These are phyloP conservation scores for Marmota monax DNA, from an alignment of 2,113 vertebrate species.

Conservation along the genomic window DNA sequence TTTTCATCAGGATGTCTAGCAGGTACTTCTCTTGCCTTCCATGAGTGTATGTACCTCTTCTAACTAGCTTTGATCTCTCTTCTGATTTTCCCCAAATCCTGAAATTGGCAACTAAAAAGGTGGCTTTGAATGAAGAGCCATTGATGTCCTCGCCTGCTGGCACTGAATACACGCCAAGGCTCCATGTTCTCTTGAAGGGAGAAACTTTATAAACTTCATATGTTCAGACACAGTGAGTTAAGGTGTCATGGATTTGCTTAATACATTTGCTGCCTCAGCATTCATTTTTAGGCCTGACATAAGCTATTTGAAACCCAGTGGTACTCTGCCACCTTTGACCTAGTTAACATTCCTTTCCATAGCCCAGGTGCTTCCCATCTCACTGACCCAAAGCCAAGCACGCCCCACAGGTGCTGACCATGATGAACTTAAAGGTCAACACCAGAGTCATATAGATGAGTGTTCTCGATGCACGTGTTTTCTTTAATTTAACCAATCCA, in stretches of 20 bases:
- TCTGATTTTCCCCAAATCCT: not conserved
- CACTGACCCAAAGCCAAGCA: not conserved
- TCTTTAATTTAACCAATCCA: not conserved
- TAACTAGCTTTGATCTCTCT: not conserved
- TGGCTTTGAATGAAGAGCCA: not conserved
- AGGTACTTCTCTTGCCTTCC: not conserved
- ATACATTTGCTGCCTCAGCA: not conserved
- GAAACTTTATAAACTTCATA: not conserved
- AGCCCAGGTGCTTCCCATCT: not conserved
- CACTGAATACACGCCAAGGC: not conserved
- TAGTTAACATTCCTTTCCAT: not conserved
- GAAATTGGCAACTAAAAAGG: not conserved
- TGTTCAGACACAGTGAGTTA: not conserved
- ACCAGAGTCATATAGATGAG: not conserved
- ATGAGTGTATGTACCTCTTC: not conserved
- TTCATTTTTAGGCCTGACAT: not conserved
- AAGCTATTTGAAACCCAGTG: not conserved
- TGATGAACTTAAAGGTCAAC: not conserved
- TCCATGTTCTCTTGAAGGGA: not conserved
- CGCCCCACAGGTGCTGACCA: not conserved
- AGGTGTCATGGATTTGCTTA: not conserved
- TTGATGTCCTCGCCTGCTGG: not conserved
- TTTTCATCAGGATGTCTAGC: not conserved
- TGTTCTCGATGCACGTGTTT: accelerated
- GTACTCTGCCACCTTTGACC: not conserved